Conservation (phyloP, 30 jellyfish, hydroid and myxozoan genomes). For the Morbakka virulenta region DNA sequence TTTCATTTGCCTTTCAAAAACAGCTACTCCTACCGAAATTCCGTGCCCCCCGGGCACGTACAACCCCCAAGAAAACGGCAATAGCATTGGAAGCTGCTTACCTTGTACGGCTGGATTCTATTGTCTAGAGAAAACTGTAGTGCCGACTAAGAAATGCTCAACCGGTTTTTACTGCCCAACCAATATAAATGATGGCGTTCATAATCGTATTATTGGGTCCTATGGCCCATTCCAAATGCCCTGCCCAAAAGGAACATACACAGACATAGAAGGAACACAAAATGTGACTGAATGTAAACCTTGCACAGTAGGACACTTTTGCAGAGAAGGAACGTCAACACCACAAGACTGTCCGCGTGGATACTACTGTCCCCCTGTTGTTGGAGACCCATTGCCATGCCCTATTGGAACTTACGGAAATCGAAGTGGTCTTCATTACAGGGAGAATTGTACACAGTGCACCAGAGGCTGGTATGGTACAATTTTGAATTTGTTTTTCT, state of each 20-base stretch:
- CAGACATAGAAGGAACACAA: constrained; percentile 67
- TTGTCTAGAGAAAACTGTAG: constrained; percentile 80
- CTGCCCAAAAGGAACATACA: constrained; percentile 89
- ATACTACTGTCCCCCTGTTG: constrained; percentile 83
- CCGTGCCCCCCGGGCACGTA: constrained; percentile 99
- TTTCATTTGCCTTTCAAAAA: too few species aligned
- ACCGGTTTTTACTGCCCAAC: constrained; percentile 96
- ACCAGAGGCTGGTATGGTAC: constrained; percentile 89
- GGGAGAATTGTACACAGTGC: constrained; percentile 97
- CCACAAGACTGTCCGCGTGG: constrained; percentile 93
- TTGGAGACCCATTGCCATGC: constrained; percentile 87
- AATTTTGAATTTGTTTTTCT: not conserved
- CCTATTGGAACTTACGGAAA: constrained; percentile 96
- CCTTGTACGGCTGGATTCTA: constrained; percentile 97
- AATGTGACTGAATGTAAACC: constrained; percentile 67
- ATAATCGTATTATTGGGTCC: constrained; percentile 87
- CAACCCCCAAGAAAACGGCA: constrained; percentile 84
- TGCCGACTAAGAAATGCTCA: constrained; percentile 67
- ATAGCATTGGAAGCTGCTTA: constrained; percentile 66
- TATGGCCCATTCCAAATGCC: constrained; percentile 95
- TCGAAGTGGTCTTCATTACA: constrained; percentile 58
- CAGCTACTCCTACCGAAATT: constrained; percentile 82
- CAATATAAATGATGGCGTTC: constrained; percentile 88
- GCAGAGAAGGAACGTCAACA: constrained; percentile 85
- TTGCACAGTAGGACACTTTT: constrained; percentile 80